These are phyloP conservation scores for Thryonomys swinderianus DNA, from an alignment of 2,113 vertebrate genomes.

Conservation along the genomic window DNA sequence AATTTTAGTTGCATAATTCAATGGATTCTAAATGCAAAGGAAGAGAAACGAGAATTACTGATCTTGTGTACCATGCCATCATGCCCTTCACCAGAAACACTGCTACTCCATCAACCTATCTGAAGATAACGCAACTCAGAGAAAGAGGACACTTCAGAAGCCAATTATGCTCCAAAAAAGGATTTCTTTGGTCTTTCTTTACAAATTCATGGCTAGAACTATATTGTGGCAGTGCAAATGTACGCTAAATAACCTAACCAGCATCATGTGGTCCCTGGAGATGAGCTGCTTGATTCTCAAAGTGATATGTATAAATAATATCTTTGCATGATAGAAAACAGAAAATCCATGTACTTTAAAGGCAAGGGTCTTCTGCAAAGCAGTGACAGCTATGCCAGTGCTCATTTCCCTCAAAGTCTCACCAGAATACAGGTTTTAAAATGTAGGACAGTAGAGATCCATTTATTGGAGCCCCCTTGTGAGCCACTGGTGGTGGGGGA, in stretches of 20 bases:
- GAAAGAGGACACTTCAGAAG: slow-evolving; percentile 42
- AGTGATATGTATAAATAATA: neutral
- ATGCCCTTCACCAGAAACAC: neutral
- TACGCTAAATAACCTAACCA: neutral
- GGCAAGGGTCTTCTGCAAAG: slow-evolving; percentile 18
- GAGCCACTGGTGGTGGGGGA: neutral
- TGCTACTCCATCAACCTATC: neutral
- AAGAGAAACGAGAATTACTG: neutral
- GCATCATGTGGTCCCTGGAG: slow-evolving; percentile 5
- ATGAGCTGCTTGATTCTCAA: slow-evolving; percentile 18
- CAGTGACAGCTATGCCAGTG: neutral
- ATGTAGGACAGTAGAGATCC: neutral
- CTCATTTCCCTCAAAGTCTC: neutral
- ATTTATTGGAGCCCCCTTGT: neutral
- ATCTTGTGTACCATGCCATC: neutral
- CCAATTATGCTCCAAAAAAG: neutral
- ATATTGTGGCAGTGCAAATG: neutral
- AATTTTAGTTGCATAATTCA: neutral
- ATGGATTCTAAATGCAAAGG: neutral
- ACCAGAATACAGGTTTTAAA: slow-evolving; percentile 25
- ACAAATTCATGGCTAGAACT: slow-evolving; percentile 30
- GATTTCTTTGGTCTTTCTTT: neutral
- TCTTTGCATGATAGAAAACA: slow-evolving; percentile 36
- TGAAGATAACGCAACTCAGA: slow-evolving; percentile 41
- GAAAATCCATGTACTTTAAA: slow-evolving; percentile 56